phyloP scores from a whole-genome alignment of 2,113 vertebrate genomes.

The Carettochelys insculpta region DNA sequence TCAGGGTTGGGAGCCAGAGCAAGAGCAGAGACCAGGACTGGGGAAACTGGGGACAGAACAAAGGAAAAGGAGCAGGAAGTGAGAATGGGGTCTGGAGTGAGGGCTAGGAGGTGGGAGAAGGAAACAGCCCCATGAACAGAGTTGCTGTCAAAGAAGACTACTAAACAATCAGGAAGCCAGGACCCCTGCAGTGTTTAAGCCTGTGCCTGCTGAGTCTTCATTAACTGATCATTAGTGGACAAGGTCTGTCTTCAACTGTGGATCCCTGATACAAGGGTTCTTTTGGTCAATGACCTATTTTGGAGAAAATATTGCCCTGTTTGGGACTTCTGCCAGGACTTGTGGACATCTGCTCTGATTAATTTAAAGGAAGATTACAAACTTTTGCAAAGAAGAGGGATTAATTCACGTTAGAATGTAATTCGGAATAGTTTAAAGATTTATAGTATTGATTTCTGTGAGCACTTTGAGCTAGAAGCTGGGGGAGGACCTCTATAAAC shows the following conservation, averaged over 20 bases:
- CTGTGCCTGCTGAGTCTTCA: background rate
- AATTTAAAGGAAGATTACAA: background rate
- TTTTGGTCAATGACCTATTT: background rate
- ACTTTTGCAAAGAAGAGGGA: background rate
- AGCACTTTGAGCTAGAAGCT: rapidly evolving
- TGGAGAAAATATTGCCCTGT: background rate
- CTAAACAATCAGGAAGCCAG: no score
- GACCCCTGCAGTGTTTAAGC: no score
- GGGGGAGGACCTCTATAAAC: background rate
- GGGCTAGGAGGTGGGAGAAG: background rate
- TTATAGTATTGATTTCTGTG: background rate
- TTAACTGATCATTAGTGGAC: no score
- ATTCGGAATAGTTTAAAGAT: background rate
- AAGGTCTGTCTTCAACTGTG: background rate
- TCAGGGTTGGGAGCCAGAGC: background rate
- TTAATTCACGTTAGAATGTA: background rate
- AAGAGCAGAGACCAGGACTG: background rate
- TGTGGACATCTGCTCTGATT: background rate
- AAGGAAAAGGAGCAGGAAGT: background rate
- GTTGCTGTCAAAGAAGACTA: no score
- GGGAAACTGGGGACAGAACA: background rate
- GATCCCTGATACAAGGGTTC: rapidly evolving
- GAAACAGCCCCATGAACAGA: no score
- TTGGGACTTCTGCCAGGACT: background rate
- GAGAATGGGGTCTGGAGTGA: background rate